Percentiles rank a stretch among this genome's conserved stretches.
These are phyloP conservation scores for Ormyrus nitidulus DNA, from an alignment of 2,888 invertebrate species.

Conservation along the genomic window DNA sequence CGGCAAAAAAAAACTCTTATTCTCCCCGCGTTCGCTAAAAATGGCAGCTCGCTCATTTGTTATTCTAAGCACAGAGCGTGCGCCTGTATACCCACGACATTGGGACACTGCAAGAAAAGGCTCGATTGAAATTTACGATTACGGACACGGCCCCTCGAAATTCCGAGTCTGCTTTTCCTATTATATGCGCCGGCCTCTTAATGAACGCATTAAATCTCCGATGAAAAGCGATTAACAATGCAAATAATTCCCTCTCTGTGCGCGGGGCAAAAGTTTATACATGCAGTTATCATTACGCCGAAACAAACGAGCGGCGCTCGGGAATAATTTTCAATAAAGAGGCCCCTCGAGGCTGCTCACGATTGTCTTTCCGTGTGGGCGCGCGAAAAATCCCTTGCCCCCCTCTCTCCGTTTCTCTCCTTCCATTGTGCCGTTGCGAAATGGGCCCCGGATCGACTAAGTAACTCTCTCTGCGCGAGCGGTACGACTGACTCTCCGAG, in stretches of 20 bases:
- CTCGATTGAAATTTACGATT: conserved; percentile 26
- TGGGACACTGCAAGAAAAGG: neutral
- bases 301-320: conserved; percentile 28
- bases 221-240: conserved; percentile 44
- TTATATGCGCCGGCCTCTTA: conserved; percentile 1
- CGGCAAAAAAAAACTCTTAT: neutral
- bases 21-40: neutral
- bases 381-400: too few relatives aligned
- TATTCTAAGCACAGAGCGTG: too few relatives aligned
- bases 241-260: conserved; percentile 22
- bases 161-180: neutral
- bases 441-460: neutral
- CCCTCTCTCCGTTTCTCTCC: neutral
- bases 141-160: neutral
- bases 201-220: conserved; percentile 37
- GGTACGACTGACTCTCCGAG: too few relatives aligned
- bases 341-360: neutral
- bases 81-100: too few relatives aligned
- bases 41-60: too few relatives aligned
- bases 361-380: conserved; percentile 16
- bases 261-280: neutral
- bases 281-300: conserved; percentile 31
- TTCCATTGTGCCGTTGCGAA: neutral
- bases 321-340: conserved; percentile 42
- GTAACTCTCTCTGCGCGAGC: neutral